Evolutionary conservation across 2,113 vertebrate species (phyloP), one percentile per base, ranked within the genome.

Genomic region (Saccopteryx leptura): DNA sequence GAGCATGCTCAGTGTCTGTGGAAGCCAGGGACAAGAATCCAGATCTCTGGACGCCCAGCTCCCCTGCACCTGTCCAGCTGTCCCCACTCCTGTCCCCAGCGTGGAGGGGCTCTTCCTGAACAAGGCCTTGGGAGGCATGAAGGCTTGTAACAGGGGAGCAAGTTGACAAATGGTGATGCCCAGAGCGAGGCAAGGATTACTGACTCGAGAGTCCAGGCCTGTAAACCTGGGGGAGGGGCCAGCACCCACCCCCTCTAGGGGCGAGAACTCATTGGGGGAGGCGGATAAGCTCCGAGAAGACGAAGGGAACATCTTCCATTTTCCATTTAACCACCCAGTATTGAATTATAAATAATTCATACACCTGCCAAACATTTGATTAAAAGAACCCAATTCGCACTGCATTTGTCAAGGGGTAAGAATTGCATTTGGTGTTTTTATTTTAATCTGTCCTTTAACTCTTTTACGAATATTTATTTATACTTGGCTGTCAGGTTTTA

Each of bases 311-410:
- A 96, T 92, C 97, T 98, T 98, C 97, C 98, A 85, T 98, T 98
- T 98, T 98, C 98, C 98, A 98, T 98, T 98, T 98, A 98, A 98
- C 98, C 97, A 97, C 97, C 97, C 96, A 97, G 97, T 98, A 98
- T 98, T 98, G 98, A 98, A 98, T 98, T 97, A 98, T 98, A 99
- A 98, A 99, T 98, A 98, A 98, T 98, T 98, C 98, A 98, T 98
- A 92, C 96, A 91, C 97, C 98, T 98, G 98, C 97, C 98, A 98
- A 98, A 99, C 98, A 98, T 98, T 98, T 98, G 97, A 98, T 98
- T 98, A 98, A 98, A 98, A 98, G 98, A 98, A 97, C 96, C 97
- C 98, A 98, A 98, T 98, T 98, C 98, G 63, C 93, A 97, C 94
- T 95, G 93, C 97, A 96, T 98, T 98, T 98, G 98, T 98, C 98